These are phyloP conservation scores for Rhinophrynus dorsalis DNA, from an alignment of 2,797 vertebrate species.

Conservation along the genomic window DNA sequence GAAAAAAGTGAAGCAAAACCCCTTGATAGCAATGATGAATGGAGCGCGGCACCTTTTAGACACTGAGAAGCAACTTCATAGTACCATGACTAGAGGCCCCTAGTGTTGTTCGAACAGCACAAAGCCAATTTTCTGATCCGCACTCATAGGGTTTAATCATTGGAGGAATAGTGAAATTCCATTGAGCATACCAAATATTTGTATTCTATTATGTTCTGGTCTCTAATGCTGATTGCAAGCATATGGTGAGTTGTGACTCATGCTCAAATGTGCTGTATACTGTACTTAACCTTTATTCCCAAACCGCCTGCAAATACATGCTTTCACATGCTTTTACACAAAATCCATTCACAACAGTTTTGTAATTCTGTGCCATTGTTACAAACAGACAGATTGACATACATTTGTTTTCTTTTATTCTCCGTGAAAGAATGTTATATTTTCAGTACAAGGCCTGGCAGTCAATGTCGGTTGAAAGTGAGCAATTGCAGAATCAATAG, in stretches of 20 bases:
- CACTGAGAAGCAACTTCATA: not conserved
- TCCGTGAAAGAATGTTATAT: conserved; percentile 26
- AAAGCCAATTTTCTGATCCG: not conserved
- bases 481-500: not conserved
- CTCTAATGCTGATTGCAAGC: conserved; percentile 39
- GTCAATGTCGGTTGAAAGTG: not conserved
- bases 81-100: not conserved
- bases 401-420: conserved; percentile 33
- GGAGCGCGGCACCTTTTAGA: not conserved
- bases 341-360: conserved; percentile 33
- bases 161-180: conserved; percentile 38
- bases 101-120: not conserved
- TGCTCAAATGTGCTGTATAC: conserved; percentile 20
- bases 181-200: conserved; percentile 42
- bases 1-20: conserved; percentile 19
- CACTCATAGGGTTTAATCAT: conserved; percentile 28
- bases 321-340: conserved; percentile 36
- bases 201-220: conserved; percentile 33
- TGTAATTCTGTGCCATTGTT: conserved; percentile 35
- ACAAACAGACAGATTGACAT: conserved; percentile 37
- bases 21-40: conserved; percentile 27
- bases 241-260: conserved; percentile 41
- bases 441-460: not conserved
- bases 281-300: conserved; percentile 46
- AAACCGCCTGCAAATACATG: conserved; percentile 33